phyloP scores from a whole-genome alignment of 2,888 invertebrate genomes.

The Sesamia inferens region DNA sequence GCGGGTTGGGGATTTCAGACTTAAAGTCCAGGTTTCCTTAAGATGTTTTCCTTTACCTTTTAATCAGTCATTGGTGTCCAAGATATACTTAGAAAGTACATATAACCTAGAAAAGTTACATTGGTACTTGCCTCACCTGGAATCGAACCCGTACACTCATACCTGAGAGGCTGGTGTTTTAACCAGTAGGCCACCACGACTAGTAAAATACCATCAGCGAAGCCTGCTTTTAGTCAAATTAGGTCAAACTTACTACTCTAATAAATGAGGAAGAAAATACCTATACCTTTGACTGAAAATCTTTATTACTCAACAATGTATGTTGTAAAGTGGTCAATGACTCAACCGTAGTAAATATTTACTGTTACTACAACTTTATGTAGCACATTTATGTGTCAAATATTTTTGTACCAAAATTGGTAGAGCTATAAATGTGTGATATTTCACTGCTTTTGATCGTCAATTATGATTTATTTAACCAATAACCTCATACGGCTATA shows the following conservation, averaged over 20 bases:
- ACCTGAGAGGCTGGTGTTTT: too few relatives aligned
- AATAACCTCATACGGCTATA: not conserved
- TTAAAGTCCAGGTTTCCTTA: too few relatives aligned
- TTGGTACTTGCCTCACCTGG: too few relatives aligned
- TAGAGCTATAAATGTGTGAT: not conserved
- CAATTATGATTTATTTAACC: not conserved
- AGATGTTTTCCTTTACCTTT: too few relatives aligned
- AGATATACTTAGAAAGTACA: too few relatives aligned
- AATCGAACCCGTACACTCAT: too few relatives aligned
- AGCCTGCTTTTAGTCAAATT: conserved; percentile 7
- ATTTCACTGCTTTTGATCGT: not conserved
- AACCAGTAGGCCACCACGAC: too few relatives aligned
- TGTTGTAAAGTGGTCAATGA: conserved; percentile 56
- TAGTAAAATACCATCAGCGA: not conserved
- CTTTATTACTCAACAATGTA: conserved; percentile 43
- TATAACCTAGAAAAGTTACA: too few relatives aligned
- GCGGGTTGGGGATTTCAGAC: too few relatives aligned
- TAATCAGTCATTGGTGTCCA: too few relatives aligned
- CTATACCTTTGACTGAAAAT: conserved; percentile 16
- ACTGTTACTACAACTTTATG: conserved; percentile 39
- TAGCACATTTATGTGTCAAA: conserved; percentile 36
- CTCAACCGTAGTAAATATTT: conserved; percentile 43
- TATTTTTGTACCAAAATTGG: conserved; percentile 6
- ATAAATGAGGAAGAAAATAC: conserved; percentile 15
- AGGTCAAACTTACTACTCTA: conserved; percentile 31